Evolutionary conservation across 2,113 vertebrate genomes (phyloP), one percentile per base, ranked within the genome.

Genomic region (Eupsittula cactorum): DNA sequence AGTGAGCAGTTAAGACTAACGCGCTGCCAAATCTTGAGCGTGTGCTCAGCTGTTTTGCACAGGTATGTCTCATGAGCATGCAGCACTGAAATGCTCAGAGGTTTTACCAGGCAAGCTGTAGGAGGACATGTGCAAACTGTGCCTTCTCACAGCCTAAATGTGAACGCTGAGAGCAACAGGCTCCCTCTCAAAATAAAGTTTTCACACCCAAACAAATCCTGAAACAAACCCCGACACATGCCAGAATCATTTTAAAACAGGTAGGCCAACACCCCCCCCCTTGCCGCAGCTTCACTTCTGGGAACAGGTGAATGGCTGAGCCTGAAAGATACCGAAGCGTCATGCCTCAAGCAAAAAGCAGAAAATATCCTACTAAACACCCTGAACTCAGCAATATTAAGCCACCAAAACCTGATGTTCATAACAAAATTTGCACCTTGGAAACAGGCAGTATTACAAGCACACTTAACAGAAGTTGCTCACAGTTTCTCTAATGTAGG

Each of bases 51-150:
- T 79, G 28, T 44, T 77, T 52, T 49, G n/a, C 44, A 47, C 29
- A 23, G 19, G 46, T 4, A 57, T 24, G 29, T 44, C 49, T 57
- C 1, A 1, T 7, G 13, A 86, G 29, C 3, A 1, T 1, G 10
- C 29, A 24, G 41, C 59, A 70, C 65, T 57, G n/a, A 86, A 86
- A 70, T 57, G 27, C 31, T 53, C 47, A 52, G 73, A 75, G 31
- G 37, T 78, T 81, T 71, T 59, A 31, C 33, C 49, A 73, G 11
- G 44, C 18, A 42, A 86, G 7, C 7, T 80, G 28, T 64, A 67
- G 33, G 42, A 73, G 41, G 50, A 33, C 31, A 17, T 0, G 0
- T 46, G 49, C 39, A 47, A 92, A 64, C 14, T 16, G 23, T 9
- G n/a, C 12, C 12, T 76, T 68, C 59, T 88, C 39, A 73, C 33